These are phyloP conservation scores for Erebia aethiops DNA, from an alignment of 2,888 invertebrate species.

Conservation along the genomic window DNA sequence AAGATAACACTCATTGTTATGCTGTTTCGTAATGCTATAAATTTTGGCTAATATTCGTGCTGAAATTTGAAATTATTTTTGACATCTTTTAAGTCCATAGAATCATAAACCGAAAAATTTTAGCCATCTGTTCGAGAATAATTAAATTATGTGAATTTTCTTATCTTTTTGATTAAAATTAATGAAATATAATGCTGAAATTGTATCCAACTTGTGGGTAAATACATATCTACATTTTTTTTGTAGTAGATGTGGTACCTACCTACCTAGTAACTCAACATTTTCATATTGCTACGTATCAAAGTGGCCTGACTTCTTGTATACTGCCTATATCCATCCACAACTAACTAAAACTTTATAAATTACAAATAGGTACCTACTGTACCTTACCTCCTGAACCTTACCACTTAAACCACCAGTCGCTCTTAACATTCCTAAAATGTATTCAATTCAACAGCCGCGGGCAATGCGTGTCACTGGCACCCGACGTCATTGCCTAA, in stretches of 20 bases:
- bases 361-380: not conserved
- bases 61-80: not conserved
- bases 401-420: slow-evolving; percentile 10
- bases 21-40: not conserved
- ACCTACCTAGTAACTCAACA: not conserved
- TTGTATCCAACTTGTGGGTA: no score
- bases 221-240: no score
- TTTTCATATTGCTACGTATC: no score
- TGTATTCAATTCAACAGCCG: slow-evolving; percentile 42
- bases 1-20: not conserved
- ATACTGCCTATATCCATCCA: not conserved
- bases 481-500: slow-evolving; percentile 39
- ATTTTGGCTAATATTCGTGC: not conserved
- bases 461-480: slow-evolving; percentile 38
- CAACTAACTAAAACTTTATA: not conserved
- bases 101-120: not conserved
- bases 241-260: no score
- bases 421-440: slow-evolving; percentile 34
- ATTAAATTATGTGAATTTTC: no score
- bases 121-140: no score
- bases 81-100: not conserved
- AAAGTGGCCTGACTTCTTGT: no score
- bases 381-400: not conserved
- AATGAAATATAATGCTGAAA: no score
- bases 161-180: no score